Percentiles rank a stretch among this genome's conserved stretches.
phyloP scores from a whole-genome alignment of 2,888 invertebrate species.

The Blastobasis lacticolella region DNA sequence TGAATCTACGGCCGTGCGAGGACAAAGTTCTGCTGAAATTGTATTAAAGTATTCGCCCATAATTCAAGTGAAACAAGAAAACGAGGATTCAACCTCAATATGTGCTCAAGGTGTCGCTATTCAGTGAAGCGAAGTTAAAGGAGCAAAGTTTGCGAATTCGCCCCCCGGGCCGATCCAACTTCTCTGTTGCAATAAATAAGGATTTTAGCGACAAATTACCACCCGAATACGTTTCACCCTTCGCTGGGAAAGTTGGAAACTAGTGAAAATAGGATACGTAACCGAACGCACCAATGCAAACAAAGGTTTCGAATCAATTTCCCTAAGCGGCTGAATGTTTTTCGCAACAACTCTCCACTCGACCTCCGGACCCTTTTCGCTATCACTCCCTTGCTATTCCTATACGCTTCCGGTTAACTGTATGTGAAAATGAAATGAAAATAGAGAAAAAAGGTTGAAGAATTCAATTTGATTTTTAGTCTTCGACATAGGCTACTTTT shows the following conservation, averaged over 20 bases:
- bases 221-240: conserved; percentile 63
- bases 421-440: too few species aligned
- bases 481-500: too few species aligned
- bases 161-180: conserved; percentile 67
- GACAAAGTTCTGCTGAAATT: conserved; percentile 36
- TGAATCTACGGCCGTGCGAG: conserved; percentile 12
- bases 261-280: conserved; percentile 46
- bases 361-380: conserved; percentile 6
- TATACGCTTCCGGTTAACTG: too few species aligned
- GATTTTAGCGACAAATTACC: conserved; percentile 73
- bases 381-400: not conserved
- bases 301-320: conserved; percentile 28
- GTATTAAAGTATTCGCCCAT: conserved; percentile 53
- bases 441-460: too few species aligned
- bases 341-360: conserved; percentile 7
- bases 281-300: conserved; percentile 23
- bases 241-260: conserved; percentile 53
- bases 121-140: conserved; percentile 67
- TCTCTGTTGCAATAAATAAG: conserved; percentile 71
- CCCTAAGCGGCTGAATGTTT: conserved; percentile 9
- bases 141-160: conserved; percentile 64
- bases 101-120: conserved; percentile 67
- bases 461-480: too few species aligned
- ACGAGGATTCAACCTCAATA: conserved; percentile 66
- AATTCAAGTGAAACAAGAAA: conserved; percentile 63